These are phyloP conservation scores for Podarcis raffonei DNA, from an alignment of 2,113 vertebrate genomes.

Conservation along the genomic window DNA sequence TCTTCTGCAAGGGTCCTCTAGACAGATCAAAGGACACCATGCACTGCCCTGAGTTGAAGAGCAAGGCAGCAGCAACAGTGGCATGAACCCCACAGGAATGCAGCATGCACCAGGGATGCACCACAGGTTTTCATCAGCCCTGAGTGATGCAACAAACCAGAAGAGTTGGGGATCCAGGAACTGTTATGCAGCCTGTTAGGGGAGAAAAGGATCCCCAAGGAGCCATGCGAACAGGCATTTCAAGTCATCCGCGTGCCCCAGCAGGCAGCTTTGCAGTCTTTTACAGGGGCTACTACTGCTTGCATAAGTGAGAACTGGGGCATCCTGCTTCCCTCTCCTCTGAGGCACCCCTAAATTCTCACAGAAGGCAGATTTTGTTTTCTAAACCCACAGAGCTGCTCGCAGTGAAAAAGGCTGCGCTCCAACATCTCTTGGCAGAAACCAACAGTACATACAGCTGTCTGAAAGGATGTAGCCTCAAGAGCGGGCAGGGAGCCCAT, in stretches of 20 bases:
- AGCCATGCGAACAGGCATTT: neutral
- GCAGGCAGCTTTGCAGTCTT: neutral
- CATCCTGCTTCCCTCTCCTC: neutral
- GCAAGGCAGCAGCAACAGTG: neutral
- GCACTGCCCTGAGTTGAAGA: neutral
- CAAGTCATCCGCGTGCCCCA: neutral
- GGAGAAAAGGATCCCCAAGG: neutral
- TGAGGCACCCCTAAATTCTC: neutral
- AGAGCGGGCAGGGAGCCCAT: neutral
- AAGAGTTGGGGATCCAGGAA: conserved; percentile 17
- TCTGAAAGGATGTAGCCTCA: conserved; percentile 1
- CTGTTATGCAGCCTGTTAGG: conserved; percentile 15
- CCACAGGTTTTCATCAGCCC: conserved; percentile 64
- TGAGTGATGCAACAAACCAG: conserved; percentile 28
- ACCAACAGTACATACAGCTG: neutral
- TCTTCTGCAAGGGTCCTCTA: neutral
- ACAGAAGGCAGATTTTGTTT: neutral
- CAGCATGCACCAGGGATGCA: neutral
- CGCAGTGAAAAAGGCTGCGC: neutral
- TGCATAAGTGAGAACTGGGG: neutral
- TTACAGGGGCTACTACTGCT: neutral
- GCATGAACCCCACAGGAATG: conserved; percentile 3
- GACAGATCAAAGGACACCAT: neutral
- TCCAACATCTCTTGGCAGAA: neutral
- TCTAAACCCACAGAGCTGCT: neutral